These are phyloP conservation scores for Oegoconia quadripuncta DNA, from an alignment of 2,888 invertebrate genomes.

Conservation along the genomic window DNA sequence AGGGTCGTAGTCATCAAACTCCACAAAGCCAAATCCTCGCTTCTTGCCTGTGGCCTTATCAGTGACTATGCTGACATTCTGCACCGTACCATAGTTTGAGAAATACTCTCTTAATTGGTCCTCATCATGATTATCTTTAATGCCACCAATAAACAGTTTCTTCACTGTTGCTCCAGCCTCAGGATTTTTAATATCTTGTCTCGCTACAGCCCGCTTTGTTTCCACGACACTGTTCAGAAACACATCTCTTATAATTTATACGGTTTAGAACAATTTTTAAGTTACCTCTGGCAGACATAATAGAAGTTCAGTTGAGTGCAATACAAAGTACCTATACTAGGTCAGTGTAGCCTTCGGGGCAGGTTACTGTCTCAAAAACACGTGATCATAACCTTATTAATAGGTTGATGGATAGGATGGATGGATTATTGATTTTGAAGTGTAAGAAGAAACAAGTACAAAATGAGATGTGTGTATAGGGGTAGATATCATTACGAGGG, in stretches of 20 bases:
- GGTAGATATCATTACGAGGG: too few species aligned
- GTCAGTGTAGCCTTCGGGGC: too few species aligned
- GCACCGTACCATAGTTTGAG: slow-evolving; percentile 89
- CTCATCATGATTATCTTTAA: slow-evolving; percentile 96
- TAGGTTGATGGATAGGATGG: too few species aligned
- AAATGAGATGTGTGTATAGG: too few species aligned
- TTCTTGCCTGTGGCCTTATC: slow-evolving; percentile 96
- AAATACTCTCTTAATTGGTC: slow-evolving; percentile 92
- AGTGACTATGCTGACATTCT: slow-evolving; percentile 92
- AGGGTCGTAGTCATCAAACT: slow-evolving; percentile 98
- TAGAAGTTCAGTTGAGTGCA: background rate
- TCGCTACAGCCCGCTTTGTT: slow-evolving; percentile 97
- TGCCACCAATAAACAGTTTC: slow-evolving; percentile 96
- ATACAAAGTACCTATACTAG: too few species aligned
- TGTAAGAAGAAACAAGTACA: too few species aligned
- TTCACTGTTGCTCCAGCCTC: slow-evolving; percentile 96
- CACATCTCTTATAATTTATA: slow-evolving; percentile 1
- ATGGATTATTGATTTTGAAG: too few species aligned
- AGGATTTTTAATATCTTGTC: slow-evolving; percentile 93
- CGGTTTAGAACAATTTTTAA: background rate
- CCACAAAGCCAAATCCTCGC: slow-evolving; percentile 97
- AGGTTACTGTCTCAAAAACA: background rate
- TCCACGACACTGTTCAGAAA: slow-evolving; percentile 87
- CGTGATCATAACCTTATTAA: background rate
- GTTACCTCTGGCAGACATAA: background rate